phyloP scores from a whole-genome alignment of 2,113 vertebrate species.

The Ptilonorhynchus violaceus region DNA sequence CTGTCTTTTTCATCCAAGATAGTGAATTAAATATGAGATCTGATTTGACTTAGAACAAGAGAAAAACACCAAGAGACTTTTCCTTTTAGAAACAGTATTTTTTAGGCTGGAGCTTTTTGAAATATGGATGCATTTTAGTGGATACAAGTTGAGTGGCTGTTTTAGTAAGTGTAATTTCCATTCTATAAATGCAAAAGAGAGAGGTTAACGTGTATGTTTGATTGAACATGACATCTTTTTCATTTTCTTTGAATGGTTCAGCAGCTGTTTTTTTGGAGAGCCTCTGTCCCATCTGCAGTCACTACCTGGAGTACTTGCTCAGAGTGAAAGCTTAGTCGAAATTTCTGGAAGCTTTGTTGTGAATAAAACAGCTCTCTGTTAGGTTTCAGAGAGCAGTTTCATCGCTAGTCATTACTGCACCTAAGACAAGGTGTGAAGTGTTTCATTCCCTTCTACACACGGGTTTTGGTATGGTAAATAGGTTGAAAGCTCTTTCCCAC shows the following conservation, averaged over 20 bases:
- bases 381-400: not conserved
- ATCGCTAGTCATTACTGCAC: not conserved
- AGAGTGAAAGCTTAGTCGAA: not conserved
- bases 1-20: slow-evolving; percentile 42
- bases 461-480: not conserved
- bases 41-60: slow-evolving; percentile 27
- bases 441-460: not conserved
- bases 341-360: not conserved
- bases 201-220: not conserved
- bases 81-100: slow-evolving; percentile 40
- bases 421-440: not conserved
- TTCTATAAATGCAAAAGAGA: not conserved
- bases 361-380: not conserved
- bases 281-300: not conserved
- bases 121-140: slow-evolving; percentile 30
- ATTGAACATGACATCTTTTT: not conserved
- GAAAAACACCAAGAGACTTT: slow-evolving; percentile 22
- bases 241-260: not conserved
- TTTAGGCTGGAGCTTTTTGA: slow-evolving; percentile 16
- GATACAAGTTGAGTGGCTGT: not conserved
- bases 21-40: slow-evolving; percentile 46
- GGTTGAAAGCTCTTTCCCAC: not conserved
- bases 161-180: not conserved
- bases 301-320: not conserved
- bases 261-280: not conserved